Percentiles rank a stretch among this genome's conserved stretches.
Conservation (phyloP, 2,113 vertebrate species). For the Synchiropus splendidus region DNA sequence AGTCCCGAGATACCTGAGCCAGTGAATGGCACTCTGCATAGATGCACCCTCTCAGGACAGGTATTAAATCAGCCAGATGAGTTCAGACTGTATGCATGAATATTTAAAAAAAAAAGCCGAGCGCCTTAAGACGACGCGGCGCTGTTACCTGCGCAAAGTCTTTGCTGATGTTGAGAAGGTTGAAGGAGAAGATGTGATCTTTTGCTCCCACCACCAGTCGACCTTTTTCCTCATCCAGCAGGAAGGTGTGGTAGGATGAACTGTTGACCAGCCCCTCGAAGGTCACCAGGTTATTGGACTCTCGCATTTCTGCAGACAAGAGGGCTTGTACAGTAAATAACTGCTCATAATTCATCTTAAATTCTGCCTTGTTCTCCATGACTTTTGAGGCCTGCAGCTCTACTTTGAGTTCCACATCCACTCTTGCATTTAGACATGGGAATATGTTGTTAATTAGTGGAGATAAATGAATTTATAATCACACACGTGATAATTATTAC, state of each 20-base stretch:
- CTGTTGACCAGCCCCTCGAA: constrained; percentile 89
- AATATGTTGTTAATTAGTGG: too few species aligned
- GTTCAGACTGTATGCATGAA: constrained; percentile 1
- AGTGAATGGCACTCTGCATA: constrained; percentile 22
- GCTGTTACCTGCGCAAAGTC: constrained; percentile 82
- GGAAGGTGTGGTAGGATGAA: constrained; percentile 91
- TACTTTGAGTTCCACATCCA: too few species aligned
- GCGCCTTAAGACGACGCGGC: background rate
- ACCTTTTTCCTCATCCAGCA: constrained; percentile 91
- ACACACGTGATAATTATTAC: too few species aligned
- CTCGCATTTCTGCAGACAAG: constrained; percentile 86
- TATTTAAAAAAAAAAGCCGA: constrained; percentile 4
- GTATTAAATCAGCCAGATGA: constrained; percentile 25
- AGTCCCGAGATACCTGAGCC: constrained; percentile 38
- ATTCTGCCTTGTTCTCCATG: too few species aligned
- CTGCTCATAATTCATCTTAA: too few species aligned
- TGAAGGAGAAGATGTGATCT: constrained; percentile 96
- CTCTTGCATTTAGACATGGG: too few species aligned
- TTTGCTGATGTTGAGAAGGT: constrained; percentile 88
- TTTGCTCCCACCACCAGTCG: constrained; percentile 91
- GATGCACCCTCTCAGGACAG: constrained; percentile 6
- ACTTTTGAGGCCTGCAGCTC: too few species aligned
- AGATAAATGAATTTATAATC: too few species aligned
- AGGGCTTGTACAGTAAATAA: too few species aligned
- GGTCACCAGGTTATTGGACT: constrained; percentile 86